Evolutionary conservation across 92 coral and sea anemone species (phyloP), one percentile per base, ranked within the genome.

Genomic region (Epizoanthus scotinus): DNA sequence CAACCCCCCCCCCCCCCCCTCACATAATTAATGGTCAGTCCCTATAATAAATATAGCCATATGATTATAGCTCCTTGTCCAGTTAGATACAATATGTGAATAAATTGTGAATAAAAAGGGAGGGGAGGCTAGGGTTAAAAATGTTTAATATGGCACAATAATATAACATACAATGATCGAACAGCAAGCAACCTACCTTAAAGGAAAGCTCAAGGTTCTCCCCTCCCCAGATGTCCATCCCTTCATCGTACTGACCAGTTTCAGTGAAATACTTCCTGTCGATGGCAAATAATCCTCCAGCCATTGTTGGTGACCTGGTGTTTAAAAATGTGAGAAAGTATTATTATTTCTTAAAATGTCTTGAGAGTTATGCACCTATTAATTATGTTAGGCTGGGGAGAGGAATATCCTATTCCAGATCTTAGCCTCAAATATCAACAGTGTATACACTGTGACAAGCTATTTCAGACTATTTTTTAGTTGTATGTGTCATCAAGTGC

Each of bases 211-310:
- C 98, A 27, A 95, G 84, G 67, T 95, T 95, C 75, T 95, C 98
- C 26, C 98, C 98, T 63, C 98, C 98, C 98, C 98, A 95, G 15
- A 95, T 95, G 31, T 95, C 85, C 98, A 95, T 95, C 31, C 95
- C 95, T 52, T 83, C 89, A 87, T 95, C 98, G 68, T 95, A 95
- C 53, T 90, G 88, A 44, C 98, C 98, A 36, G 91, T 85, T 26
- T 87, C 57, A 31, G 79, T 62, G 70, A 95, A 95, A 68, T 93
- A 95, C 17, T 79, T 83, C 57, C 82, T 89, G 67, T 91, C 82
- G 71, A 95, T 93, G 40, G 97, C 98, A 93, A 95, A 95, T 53
- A 95, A 79, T 5, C 98, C 98, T 40, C 98, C 98, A 29, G 98
- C 98, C 98, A 95, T 95, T 38, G 98, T 93, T 59, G 98, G 98